Conservation (phyloP, 2,888 invertebrate species). For the Xanthia icteritia region DNA sequence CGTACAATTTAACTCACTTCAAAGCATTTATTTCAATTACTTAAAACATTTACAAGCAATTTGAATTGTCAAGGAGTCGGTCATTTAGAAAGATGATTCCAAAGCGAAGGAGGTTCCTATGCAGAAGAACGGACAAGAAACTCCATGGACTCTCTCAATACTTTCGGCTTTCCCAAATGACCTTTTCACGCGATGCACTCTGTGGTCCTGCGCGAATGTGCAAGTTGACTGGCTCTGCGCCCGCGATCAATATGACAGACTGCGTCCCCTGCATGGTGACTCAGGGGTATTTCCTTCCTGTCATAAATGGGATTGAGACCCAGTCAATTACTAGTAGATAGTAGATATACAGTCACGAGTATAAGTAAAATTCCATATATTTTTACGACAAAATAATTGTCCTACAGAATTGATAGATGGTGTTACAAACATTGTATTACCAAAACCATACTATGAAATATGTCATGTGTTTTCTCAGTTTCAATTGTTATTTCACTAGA, state of each 20-base stretch:
- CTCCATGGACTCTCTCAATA: too few relatives aligned
- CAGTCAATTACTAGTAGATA: not conserved
- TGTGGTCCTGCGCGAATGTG: not conserved
- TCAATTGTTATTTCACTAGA: not conserved
- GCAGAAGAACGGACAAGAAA: too few relatives aligned
- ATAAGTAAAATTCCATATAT: not conserved
- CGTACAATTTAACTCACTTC: too few relatives aligned
- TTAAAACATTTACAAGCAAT: too few relatives aligned
- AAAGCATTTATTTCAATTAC: too few relatives aligned
- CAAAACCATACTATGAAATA: not conserved
- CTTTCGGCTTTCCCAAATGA: too few relatives aligned
- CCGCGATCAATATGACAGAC: constrained; percentile 4
- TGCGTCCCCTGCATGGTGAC: constrained; percentile 29
- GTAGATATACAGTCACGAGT: not conserved
- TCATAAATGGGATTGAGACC: not conserved
- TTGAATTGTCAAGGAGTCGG: too few relatives aligned
- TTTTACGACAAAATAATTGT: not conserved
- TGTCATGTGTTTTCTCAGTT: not conserved
- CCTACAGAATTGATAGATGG: not conserved
- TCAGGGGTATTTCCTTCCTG: constrained; percentile 37
- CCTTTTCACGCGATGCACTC: not conserved
- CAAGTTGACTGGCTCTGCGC: constrained; percentile 8
- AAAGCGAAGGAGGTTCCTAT: too few relatives aligned
- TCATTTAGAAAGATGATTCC: too few relatives aligned
- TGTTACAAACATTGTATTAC: not conserved